phyloP scores from a whole-genome alignment of 1,140 invertebrate species.

The Tetramorium alpestre region DNA sequence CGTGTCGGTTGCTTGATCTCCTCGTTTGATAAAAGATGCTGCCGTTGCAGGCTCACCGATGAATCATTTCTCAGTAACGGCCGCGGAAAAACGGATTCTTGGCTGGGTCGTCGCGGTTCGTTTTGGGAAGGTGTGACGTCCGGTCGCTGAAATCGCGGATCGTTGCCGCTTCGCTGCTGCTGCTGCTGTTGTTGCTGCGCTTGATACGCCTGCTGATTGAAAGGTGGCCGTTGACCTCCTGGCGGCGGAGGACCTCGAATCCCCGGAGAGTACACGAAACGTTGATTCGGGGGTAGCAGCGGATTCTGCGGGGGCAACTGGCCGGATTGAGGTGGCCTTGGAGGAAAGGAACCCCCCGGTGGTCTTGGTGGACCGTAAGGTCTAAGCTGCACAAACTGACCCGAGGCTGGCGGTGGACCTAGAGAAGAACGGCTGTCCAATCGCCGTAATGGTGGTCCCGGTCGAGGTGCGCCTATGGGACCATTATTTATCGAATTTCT shows the following conservation, averaged over 20 bases:
- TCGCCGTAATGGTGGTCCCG: constrained; percentile 79
- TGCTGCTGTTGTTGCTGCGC: constrained; percentile 51
- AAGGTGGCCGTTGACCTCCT: constrained; percentile 49
- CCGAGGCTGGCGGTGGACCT: constrained; percentile 75
- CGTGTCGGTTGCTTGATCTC: constrained; percentile 44
- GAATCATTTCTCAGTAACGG: constrained; percentile 66
- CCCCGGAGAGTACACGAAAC: constrained; percentile 44
- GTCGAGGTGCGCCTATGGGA: constrained; percentile 72
- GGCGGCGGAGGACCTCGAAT: constrained; percentile 45
- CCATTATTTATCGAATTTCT: constrained; percentile 79
- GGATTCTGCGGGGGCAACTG: constrained; percentile 51
- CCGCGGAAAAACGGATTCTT: constrained; percentile 26
- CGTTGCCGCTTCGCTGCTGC: constrained; percentile 20
- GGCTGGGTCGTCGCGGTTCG: constrained; percentile 25
- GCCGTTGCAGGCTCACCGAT: constrained; percentile 35
- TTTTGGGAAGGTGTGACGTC: constrained; percentile 16
- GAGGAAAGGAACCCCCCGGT: constrained; percentile 58
- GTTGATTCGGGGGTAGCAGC: constrained; percentile 42
- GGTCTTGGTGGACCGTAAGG: constrained; percentile 83
- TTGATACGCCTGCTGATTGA: constrained; percentile 43
- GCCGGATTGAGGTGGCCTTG: constrained; percentile 63
- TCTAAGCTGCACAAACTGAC: constrained; percentile 78
- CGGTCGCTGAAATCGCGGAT: constrained; percentile 36
- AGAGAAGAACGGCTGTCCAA: constrained; percentile 83
- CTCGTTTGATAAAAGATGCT: constrained; percentile 7